A percentile compares a stretch with the other conserved stretches of the same genome.
These are phyloP conservation scores for Solea solea DNA, from an alignment of 2,113 vertebrate genomes.

Conservation along the genomic window DNA sequence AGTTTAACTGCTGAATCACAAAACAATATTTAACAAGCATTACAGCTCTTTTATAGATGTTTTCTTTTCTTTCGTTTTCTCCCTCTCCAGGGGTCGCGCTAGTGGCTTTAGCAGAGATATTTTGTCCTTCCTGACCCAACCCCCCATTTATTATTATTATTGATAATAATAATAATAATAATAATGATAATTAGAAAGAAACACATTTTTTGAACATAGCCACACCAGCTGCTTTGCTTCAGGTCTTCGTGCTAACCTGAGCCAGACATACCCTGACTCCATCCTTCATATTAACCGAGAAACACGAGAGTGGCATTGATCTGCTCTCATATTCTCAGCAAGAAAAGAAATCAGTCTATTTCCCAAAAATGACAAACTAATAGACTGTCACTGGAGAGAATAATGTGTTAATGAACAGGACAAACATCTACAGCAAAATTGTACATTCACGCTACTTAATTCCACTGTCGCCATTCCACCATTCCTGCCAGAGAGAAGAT, in stretches of 20 bases:
- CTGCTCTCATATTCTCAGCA: not conserved
- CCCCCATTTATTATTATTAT: too few relatives aligned
- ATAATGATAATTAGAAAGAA: too few relatives aligned
- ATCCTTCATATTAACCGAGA: not conserved
- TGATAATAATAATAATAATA: too few relatives aligned
- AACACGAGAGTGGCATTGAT: slow-evolving; percentile 6
- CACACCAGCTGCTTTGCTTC: not conserved
- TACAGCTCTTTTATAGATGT: too few relatives aligned
- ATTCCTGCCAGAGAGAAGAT: slow-evolving; percentile 39
- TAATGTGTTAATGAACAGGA: slow-evolving; percentile 31
- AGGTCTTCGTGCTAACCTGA: not conserved
- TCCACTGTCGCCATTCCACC: slow-evolving; percentile 18
- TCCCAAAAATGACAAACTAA: slow-evolving; percentile 20
- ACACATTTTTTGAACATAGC: too few relatives aligned
- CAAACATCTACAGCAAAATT: slow-evolving; percentile 15
- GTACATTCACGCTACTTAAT: slow-evolving; percentile 10
- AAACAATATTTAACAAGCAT: too few relatives aligned
- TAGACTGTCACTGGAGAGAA: not conserved
- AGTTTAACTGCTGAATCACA: too few relatives aligned
- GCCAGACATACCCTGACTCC: not conserved
- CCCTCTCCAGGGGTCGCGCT: too few relatives aligned
- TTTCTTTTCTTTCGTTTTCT: too few relatives aligned
- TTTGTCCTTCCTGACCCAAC: too few relatives aligned
- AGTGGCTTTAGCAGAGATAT: too few relatives aligned
- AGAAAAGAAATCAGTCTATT: not conserved